Conservation (phyloP, 2,113 vertebrate species). For the Machaerirhynchus nigripectus region DNA sequence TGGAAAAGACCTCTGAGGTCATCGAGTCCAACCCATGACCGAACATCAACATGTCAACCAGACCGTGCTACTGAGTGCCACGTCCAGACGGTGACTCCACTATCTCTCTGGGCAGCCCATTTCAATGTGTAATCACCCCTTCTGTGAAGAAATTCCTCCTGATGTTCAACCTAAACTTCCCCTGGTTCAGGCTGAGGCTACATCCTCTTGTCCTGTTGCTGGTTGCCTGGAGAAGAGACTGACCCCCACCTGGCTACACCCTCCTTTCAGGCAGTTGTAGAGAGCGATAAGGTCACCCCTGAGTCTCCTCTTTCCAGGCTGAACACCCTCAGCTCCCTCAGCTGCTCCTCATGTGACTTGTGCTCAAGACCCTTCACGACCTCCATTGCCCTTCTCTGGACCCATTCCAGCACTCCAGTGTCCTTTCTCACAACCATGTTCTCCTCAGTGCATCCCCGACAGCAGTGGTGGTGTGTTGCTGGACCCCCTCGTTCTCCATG, state of each 20-base stretch:
- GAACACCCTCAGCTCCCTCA: not conserved
- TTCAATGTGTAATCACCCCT: no score
- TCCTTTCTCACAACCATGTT: not conserved
- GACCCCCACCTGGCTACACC: no score
- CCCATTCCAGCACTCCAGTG: not conserved
- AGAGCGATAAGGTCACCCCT: rapidly evolving
- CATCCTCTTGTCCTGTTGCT: not conserved
- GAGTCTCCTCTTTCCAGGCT: not conserved
- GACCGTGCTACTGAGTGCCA: not conserved
- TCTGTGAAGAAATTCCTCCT: not conserved
- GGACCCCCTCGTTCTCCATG: not conserved
- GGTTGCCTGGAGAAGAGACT: not conserved
- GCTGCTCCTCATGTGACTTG: not conserved
- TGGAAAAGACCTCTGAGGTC: not conserved
- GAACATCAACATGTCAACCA: no score
- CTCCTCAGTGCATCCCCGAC: no score
- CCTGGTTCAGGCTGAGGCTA: not conserved
- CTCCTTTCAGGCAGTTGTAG: not conserved
- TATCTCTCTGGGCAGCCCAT: no score
- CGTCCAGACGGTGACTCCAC: not conserved
- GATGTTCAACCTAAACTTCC: not conserved
- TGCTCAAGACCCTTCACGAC: not conserved
- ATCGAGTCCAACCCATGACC: rapidly evolving
- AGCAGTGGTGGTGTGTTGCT: rapidly evolving
- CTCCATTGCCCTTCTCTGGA: not conserved